Conservation (phyloP, 2,113 vertebrate species). For the Seriola quinqueradiata region DNA sequence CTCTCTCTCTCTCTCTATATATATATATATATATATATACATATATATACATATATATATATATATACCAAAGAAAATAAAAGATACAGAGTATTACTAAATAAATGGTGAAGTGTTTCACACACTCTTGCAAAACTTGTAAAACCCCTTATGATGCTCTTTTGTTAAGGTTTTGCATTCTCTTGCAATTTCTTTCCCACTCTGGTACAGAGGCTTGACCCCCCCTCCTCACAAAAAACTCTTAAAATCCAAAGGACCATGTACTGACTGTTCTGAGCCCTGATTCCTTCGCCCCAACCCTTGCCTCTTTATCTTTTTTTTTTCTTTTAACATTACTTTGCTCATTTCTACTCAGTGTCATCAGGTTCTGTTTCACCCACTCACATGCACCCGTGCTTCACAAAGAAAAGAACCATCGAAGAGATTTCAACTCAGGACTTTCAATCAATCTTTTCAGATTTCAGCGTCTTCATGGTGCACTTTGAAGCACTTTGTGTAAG, state of each 20-base stretch:
- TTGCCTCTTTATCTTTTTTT: too few species aligned
- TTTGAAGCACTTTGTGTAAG: too few species aligned
- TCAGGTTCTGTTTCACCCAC: background rate
- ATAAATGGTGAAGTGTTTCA: background rate
- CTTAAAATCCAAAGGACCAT: background rate
- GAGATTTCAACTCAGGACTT: too few species aligned
- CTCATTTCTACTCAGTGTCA: background rate
- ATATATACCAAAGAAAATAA: constrained; percentile 1
- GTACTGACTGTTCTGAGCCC: background rate
- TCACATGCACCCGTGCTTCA: background rate
- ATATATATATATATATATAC: background rate
- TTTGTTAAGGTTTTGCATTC: constrained; percentile 28
- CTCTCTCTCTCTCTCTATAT: background rate
- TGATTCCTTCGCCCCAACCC: background rate
- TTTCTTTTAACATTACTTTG: too few species aligned
- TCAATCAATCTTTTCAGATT: too few species aligned
- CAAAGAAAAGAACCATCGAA: background rate
- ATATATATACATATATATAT: background rate
- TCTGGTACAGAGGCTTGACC: background rate
- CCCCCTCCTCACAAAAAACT: background rate
- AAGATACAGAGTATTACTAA: background rate
- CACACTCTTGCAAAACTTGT: background rate
- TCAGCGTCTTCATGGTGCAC: too few species aligned
- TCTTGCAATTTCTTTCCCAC: background rate
- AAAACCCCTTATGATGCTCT: constrained; percentile 22